These are phyloP conservation scores for Leptarthrus brevirostris DNA, from an alignment of 2,888 invertebrate species.

Conservation along the genomic window DNA sequence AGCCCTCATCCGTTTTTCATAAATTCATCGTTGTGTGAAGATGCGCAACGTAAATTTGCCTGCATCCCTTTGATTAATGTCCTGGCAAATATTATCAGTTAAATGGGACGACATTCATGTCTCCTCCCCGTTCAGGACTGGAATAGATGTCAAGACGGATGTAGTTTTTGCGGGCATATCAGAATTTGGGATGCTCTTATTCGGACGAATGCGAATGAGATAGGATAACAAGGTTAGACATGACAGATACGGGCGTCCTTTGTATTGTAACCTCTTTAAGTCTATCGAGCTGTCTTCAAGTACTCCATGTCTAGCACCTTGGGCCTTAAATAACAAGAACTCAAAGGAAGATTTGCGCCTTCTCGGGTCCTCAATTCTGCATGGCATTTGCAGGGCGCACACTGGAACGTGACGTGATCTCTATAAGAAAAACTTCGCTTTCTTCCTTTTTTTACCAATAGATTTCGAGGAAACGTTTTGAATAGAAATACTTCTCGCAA, in stretches of 20 bases:
- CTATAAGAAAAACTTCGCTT: not conserved
- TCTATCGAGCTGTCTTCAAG: conserved; percentile 8
- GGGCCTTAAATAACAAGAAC: not conserved
- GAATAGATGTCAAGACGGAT: not conserved
- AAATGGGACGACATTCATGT: conserved; percentile 53
- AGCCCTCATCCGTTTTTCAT: conserved; percentile 50
- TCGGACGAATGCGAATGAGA: conserved; percentile 17
- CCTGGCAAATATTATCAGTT: conserved; percentile 59
- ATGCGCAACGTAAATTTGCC: conserved; percentile 58
- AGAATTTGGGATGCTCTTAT: not conserved
- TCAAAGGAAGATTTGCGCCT: conserved; percentile 13
- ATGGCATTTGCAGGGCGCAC: not conserved
- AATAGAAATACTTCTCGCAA: not conserved
- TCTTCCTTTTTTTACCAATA: not conserved
- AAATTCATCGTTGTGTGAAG: conserved; percentile 57
- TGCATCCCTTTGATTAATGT: conserved; percentile 59
- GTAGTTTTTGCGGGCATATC: conserved; percentile 27
- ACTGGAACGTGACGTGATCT: conserved; percentile 5
- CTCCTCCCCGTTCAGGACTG: not conserved
- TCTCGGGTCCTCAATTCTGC: not conserved
- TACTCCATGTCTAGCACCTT: conserved; percentile 24
- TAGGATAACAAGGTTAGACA: conserved; percentile 19
- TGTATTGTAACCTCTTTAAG: conserved; percentile 11
- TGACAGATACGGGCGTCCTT: conserved; percentile 28
- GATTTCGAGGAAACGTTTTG: conserved; percentile 22